A percentile compares a stretch with the other conserved stretches of the same genome.
Conservation (phyloP, 92 coral and sea anemone species). For the Epizoanthus rinbou region DNA sequence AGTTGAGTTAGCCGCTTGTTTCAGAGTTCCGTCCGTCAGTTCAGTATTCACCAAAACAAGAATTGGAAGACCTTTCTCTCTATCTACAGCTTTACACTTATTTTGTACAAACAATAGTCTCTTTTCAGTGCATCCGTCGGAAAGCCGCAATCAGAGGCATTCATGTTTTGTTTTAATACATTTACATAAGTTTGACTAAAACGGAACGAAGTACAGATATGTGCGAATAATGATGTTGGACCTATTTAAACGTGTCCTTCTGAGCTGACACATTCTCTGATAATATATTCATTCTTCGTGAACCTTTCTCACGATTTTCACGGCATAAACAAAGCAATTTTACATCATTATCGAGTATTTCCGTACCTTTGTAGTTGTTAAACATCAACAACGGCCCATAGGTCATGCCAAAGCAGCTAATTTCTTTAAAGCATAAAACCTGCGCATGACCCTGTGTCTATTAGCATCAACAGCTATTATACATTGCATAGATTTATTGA, state of each 20-base stretch:
- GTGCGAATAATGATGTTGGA: not conserved
- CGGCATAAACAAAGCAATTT: conserved; percentile 41
- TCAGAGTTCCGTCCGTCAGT: no score
- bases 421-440: conserved; percentile 43
- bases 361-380: conserved; percentile 25
- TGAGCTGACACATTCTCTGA: conserved; percentile 4
- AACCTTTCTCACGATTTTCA: conserved; percentile 41
- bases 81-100: not conserved
- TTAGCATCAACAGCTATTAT: conserved; percentile 28
- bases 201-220: not conserved
- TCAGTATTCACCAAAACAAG: no score
- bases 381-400: conserved; percentile 29
- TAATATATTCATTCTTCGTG: conserved; percentile 21
- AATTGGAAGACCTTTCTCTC: no score
- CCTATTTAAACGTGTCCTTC: not conserved
- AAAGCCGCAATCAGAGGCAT: not conserved
- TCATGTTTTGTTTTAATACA: not conserved
- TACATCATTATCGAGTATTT: conserved; percentile 32
- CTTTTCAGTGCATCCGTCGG: not conserved
- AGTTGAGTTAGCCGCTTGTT: not conserved
- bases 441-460: conserved; percentile 42
- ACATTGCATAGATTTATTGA: conserved; percentile 7
- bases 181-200: not conserved
- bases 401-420: conserved; percentile 40
- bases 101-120: not conserved